Evolutionary conservation across 2,888 invertebrate genomes (phyloP).

Genomic region (Petrolisthes manimaculis): DNA sequence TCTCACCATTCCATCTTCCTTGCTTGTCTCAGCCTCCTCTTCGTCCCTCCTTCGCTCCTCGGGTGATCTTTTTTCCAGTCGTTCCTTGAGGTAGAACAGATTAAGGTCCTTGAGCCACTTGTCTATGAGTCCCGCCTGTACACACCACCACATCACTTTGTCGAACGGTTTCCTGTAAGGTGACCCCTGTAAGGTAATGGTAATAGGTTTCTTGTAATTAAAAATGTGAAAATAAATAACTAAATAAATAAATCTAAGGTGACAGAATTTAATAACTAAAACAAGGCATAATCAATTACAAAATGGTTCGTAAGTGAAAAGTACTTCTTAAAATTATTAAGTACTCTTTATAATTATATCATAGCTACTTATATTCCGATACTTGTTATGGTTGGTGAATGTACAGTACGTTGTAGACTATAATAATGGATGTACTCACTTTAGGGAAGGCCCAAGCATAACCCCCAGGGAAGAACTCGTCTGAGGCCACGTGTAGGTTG

Average conservation of each 20-base stretch:
- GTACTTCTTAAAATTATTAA: not conserved
- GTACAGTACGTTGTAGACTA: no score
- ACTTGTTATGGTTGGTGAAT: no score
- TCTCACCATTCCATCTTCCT: no score
- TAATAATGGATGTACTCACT: slow-evolving; percentile 13
- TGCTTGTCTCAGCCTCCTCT: no score
- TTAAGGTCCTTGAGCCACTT: slow-evolving; percentile 63
- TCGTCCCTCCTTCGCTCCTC: slow-evolving; percentile 14
- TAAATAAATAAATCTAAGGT: no score
- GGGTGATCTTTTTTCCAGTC: slow-evolving; percentile 15
- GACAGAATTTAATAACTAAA: no score
- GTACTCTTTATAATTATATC: no score
- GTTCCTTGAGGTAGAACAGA: slow-evolving; percentile 53
- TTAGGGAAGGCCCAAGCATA: slow-evolving; percentile 64
- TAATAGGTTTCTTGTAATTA: no score
- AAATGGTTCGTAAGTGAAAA: not conserved
- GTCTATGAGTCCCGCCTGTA: slow-evolving; percentile 57
- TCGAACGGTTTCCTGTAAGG: slow-evolving; percentile 58
- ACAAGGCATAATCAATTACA: no score
- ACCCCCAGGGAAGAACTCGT: slow-evolving; percentile 60
- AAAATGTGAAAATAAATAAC: no score
- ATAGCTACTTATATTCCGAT: no score
- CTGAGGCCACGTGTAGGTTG: slow-evolving; percentile 49
- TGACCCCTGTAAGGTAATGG: slow-evolving; percentile 36
- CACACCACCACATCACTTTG: slow-evolving; percentile 48